Percentiles rank a stretch among this genome's conserved stretches.
phyloP scores from a whole-genome alignment of 2,888 invertebrate species.

The Sphinx pinastri region DNA sequence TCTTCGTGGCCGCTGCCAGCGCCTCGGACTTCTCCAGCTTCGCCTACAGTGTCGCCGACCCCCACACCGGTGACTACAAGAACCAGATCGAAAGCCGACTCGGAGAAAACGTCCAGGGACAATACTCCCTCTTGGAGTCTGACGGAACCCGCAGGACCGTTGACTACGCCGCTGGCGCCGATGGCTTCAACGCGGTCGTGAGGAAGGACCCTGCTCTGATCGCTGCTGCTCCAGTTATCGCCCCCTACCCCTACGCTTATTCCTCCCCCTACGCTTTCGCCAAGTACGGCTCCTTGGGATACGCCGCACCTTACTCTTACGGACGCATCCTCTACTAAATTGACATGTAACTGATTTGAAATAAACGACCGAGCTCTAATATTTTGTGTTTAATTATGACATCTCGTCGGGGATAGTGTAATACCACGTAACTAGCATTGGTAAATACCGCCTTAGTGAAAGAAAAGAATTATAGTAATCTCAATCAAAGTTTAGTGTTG shows the following conservation, averaged over 20 bases:
- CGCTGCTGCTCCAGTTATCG: conserved; percentile 46
- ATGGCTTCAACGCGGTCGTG: conserved; percentile 82
- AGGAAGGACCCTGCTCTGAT: conserved; percentile 70
- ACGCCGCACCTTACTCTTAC: conserved; percentile 31
- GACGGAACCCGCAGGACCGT: conserved; percentile 81
- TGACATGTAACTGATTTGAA: conserved; percentile 30
- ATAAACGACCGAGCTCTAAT: conserved; percentile 24
- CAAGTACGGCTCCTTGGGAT: conserved; percentile 39
- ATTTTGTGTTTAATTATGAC: neutral
- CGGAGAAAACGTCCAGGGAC: conserved; percentile 51
- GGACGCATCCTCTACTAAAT: conserved; percentile 19
- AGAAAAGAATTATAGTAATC: too few species aligned
- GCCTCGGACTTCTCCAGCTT: conserved; percentile 66
- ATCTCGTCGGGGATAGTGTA: too few species aligned
- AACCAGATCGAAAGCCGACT: conserved; percentile 66
- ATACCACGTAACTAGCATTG: too few species aligned
- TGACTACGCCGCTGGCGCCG: conserved; percentile 80
- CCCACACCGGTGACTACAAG: conserved; percentile 79
- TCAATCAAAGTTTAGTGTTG: too few species aligned
- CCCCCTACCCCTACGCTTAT: conserved; percentile 35
- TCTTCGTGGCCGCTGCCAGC: conserved; percentile 54
- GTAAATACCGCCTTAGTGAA: too few species aligned
- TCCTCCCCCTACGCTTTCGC: conserved; percentile 31
- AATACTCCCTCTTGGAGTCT: conserved; percentile 71
- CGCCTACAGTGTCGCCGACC: conserved; percentile 79